phyloP scores from a whole-genome alignment of 2,797 vertebrate genomes.

The Gymnopithys bicolor region DNA sequence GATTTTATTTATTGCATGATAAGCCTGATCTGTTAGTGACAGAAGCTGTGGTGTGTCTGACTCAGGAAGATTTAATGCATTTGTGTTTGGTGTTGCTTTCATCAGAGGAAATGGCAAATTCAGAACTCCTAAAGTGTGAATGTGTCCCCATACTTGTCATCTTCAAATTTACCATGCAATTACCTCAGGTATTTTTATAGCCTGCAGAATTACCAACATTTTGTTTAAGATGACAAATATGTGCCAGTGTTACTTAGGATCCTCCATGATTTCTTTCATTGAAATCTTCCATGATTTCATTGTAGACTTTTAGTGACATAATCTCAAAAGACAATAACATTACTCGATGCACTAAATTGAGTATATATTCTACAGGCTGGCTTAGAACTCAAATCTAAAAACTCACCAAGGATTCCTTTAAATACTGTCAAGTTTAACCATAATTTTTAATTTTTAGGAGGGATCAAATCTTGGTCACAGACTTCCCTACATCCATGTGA shows the following conservation, averaged over 20 bases:
- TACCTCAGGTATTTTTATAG: background rate
- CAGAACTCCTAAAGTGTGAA: background rate
- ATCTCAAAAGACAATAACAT: background rate
- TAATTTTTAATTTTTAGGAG: background rate
- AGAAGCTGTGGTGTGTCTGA: background rate
- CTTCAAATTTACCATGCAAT: background rate
- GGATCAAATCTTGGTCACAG: background rate
- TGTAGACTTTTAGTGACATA: background rate
- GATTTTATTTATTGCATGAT: background rate
- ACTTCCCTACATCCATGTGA: background rate
- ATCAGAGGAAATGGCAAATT: background rate
- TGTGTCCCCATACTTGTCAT: background rate
- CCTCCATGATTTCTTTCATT: background rate
- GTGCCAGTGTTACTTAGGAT: background rate
- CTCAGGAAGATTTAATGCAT: background rate
- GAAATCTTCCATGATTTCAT: background rate
- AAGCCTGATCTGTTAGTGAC: background rate
- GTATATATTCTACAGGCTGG: background rate
- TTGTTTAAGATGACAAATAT: background rate
- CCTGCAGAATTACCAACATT: background rate
- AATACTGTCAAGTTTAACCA: background rate
- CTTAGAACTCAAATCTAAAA: background rate
- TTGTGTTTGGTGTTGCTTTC: slow-evolving; percentile 12
- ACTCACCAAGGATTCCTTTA: background rate
- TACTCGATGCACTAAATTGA: background rate